Percentiles rank a stretch among this genome's conserved stretches.
Evolutionary conservation across 2,797 vertebrate species (phyloP).

Genomic region (Sebastes taczanowskii): DNA sequence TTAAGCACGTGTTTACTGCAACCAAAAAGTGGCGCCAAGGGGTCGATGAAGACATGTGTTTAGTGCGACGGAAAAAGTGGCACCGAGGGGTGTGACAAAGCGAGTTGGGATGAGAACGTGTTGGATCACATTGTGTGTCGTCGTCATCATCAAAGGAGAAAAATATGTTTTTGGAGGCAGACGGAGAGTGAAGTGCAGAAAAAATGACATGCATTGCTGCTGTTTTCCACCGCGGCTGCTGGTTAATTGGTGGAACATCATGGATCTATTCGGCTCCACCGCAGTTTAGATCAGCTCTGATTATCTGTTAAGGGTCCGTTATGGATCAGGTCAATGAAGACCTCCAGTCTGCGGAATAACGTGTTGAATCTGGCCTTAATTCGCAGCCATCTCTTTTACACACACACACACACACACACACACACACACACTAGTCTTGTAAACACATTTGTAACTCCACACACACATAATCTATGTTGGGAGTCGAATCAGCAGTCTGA

Average conservation of each 20-base stretch:
- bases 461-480: constrained; percentile 4
- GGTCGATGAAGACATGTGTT: no score
- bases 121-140: no score
- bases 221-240: neutral
- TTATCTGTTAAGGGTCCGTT: neutral
- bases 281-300: neutral
- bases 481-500: constrained; percentile 38
- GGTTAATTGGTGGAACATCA: neutral
- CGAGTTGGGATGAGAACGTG: no score
- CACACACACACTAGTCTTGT: neutral
- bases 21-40: no score
- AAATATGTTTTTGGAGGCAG: neutral
- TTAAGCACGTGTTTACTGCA: no score
- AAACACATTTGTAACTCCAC: constrained; percentile 8
- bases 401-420: neutral
- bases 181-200: neutral
- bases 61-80: no score
- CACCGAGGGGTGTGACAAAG: no score
- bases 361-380: neutral
- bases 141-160: neutral
- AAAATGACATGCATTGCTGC: neutral
- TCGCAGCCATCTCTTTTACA: neutral
- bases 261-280: neutral
- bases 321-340: neutral
- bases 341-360: neutral